phyloP scores from a whole-genome alignment of 2,888 invertebrate species.

The Noctua pronuba region DNA sequence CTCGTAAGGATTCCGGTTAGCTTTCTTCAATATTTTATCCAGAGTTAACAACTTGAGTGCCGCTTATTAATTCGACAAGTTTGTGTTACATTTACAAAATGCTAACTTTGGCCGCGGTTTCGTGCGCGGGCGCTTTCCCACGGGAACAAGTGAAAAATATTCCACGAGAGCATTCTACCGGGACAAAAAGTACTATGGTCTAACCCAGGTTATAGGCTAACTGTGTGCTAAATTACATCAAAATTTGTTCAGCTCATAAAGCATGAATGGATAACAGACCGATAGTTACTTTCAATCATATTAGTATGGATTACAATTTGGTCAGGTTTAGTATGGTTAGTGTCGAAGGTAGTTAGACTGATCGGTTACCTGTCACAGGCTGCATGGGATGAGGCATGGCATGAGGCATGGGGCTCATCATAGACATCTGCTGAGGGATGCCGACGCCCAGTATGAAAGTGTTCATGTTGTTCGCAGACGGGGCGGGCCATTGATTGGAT shows the following conservation, averaged over 20 bases:
- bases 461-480: conserved; percentile 70
- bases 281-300: not conserved
- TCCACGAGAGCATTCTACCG: not conserved
- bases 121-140: too few relatives aligned
- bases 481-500: conserved; percentile 62
- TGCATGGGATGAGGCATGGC: conserved; percentile 61
- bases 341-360: not conserved
- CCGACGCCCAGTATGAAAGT: conserved; percentile 73
- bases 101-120: too few relatives aligned
- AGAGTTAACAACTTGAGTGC: not conserved
- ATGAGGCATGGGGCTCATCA: conserved; percentile 68
- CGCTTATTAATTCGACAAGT: not conserved
- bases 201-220: not conserved
- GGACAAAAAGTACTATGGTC: too few relatives aligned
- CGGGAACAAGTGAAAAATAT: not conserved
- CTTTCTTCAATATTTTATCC: not conserved
- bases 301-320: not conserved
- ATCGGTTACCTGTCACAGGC: conserved; percentile 72
- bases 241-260: not conserved
- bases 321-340: conserved; percentile 1
- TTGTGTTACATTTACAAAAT: not conserved
- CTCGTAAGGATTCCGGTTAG: not conserved
- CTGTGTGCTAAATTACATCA: not conserved
- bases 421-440: conserved; percentile 74
- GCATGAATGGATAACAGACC: not conserved